Conservation (phyloP, 2,888 invertebrate genomes). For the Anthophora plumipes region DNA sequence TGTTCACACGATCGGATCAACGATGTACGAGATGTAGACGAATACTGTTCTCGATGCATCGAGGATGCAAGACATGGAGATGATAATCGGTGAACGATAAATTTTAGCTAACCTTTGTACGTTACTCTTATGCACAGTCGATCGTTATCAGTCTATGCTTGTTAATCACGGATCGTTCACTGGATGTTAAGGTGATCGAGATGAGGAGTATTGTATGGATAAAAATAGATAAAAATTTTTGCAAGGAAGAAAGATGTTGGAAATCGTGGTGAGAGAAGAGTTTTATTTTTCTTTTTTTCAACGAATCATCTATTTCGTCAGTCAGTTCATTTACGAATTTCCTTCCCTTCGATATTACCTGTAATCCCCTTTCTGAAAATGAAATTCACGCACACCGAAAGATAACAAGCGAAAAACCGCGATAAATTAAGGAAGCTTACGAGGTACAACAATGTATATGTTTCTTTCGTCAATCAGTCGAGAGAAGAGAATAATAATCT, state of each 20-base stretch:
- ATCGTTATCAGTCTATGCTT: conserved; percentile 8
- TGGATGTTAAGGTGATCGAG: not conserved
- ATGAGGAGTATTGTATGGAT: not conserved
- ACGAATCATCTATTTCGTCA: not conserved
- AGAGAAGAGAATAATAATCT: conserved; percentile 48
- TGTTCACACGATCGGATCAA: not conserved
- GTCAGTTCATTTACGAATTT: not conserved
- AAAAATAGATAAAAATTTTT: not conserved
- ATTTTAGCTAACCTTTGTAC: not conserved
- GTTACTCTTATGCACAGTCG: conserved; percentile 1
- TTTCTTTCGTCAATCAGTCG: conserved; percentile 52
- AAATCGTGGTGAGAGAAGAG: not conserved
- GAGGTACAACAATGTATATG: conserved; percentile 33
- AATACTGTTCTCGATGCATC: not conserved
- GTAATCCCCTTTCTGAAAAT: not conserved
- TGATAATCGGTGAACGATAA: not conserved
- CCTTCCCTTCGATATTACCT: not conserved
- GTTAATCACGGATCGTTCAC: not conserved
- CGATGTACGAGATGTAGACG: not conserved
- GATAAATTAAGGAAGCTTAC: conserved; percentile 36
- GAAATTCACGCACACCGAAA: not conserved
- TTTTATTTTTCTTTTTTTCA: not conserved
- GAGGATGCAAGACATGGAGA: conserved; percentile 1
- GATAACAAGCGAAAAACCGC: conserved; percentile 27
- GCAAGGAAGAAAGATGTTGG: not conserved